Conservation (phyloP, 1,140 invertebrate genomes). For the Caenorhabditis brenneri region DNA sequence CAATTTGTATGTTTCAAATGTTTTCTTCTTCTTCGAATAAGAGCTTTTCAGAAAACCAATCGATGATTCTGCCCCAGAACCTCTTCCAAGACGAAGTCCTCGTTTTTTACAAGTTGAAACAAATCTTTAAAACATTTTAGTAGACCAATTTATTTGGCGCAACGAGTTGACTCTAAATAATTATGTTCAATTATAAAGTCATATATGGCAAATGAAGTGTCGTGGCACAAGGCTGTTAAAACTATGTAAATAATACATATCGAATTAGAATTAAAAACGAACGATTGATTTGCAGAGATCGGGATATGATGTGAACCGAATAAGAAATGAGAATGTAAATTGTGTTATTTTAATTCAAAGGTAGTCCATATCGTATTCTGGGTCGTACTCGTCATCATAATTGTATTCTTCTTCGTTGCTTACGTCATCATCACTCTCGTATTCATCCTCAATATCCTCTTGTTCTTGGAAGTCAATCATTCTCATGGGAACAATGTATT, state of each 20-base stretch:
- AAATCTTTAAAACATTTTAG: neutral
- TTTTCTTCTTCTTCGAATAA: neutral
- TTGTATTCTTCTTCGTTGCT: neutral
- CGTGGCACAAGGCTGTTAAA: too few species aligned
- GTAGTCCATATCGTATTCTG: neutral
- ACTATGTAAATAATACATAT: too few species aligned
- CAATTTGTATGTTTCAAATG: neutral
- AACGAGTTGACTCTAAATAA: too few species aligned
- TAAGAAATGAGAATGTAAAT: too few species aligned
- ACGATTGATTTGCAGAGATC: too few species aligned
- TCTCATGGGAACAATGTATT: neutral
- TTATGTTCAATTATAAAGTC: too few species aligned
- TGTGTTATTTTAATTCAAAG: neutral
- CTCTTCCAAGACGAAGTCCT: neutral
- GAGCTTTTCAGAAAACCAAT: neutral
- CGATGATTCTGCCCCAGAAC: neutral
- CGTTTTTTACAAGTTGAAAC: constrained; percentile 14
- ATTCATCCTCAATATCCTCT: neutral
- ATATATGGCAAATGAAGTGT: too few species aligned
- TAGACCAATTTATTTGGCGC: too few species aligned
- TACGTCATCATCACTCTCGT: neutral
- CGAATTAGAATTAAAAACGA: too few species aligned
- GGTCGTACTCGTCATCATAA: neutral
- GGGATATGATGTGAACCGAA: too few species aligned
- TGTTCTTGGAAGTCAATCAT: neutral